Evolutionary conservation across 2,113 vertebrate species (phyloP).

Genomic region (Thermophis baileyi): DNA sequence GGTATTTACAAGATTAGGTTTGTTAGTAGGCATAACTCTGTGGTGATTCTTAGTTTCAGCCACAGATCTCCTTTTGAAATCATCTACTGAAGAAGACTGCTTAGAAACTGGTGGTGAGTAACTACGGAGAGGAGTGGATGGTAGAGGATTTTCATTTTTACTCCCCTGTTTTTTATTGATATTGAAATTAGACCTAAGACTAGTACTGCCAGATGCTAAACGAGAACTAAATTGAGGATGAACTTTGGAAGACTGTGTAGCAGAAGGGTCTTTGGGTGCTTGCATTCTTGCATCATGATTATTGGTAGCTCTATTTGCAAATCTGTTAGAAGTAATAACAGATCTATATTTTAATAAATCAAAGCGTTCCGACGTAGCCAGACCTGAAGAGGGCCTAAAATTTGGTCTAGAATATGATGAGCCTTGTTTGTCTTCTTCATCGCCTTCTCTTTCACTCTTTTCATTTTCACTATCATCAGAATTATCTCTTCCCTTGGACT

Average conservation of each 20-base stretch:
- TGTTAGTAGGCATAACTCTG: conserved; percentile 39
- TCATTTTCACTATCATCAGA: conserved; percentile 9
- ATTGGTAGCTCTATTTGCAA: background rate
- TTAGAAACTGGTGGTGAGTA: conserved; percentile 51
- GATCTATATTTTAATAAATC: conserved; percentile 38
- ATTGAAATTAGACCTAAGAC: background rate
- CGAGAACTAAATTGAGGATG: background rate
- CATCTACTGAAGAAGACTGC: conserved; percentile 49
- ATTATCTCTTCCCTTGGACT: background rate
- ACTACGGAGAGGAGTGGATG: conserved; percentile 18
- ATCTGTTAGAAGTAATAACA: conserved; percentile 20
- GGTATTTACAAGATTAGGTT: background rate
- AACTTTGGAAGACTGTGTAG: conserved; percentile 6
- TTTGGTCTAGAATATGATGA: background rate
- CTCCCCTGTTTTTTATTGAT: background rate
- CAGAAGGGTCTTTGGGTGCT: background rate
- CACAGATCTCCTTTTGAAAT: conserved; percentile 55
- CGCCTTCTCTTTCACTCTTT: conserved; percentile 8
- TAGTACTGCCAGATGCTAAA: background rate
- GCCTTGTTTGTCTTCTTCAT: background rate
- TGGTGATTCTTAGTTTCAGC: conserved; percentile 20
- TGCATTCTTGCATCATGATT: conserved; percentile 15
- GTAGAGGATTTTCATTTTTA: conserved; percentile 50
- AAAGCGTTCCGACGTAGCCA: conserved; percentile 26
- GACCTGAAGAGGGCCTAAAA: conserved; percentile 9